phyloP scores from a whole-genome alignment of 2,888 invertebrate genomes.

The Sinhomidia bicolor region DNA sequence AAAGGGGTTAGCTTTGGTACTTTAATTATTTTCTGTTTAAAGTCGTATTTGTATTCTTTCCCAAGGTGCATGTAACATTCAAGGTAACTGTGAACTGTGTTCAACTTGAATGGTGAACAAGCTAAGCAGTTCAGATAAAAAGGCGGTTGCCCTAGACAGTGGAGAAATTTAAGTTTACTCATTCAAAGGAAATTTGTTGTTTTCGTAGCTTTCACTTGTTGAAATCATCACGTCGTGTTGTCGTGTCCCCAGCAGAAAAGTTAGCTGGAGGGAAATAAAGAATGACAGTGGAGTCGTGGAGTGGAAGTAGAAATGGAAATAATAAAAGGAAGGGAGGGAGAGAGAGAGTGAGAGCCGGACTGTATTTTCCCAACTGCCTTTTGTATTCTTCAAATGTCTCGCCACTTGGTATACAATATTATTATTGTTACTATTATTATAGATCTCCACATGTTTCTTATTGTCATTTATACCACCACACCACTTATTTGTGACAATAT shows the following conservation, averaged over 20 bases:
- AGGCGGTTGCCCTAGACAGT: too few species aligned
- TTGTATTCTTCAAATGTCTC: too few species aligned
- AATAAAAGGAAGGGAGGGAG: slow-evolving; percentile 15
- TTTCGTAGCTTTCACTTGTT: slow-evolving; percentile 29
- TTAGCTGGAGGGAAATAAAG: slow-evolving; percentile 7
- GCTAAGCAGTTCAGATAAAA: too few species aligned
- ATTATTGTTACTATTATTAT: background rate
- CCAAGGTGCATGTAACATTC: too few species aligned
- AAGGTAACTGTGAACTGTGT: too few species aligned
- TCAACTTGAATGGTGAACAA: too few species aligned
- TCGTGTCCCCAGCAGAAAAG: slow-evolving; percentile 7
- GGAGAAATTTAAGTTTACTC: background rate
- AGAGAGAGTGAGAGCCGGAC: background rate
- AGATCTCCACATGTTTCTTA: background rate
- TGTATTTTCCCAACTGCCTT: slow-evolving; percentile 24
- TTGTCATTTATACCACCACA: background rate
- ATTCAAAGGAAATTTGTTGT: background rate
- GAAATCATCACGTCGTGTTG: slow-evolving; percentile 14
- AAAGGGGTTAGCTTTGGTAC: background rate
- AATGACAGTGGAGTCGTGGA: slow-evolving; percentile 36
- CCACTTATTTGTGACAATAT: slow-evolving; percentile 43
- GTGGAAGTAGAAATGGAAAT: too few species aligned
- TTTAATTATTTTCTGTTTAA: background rate
- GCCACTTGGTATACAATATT: background rate
- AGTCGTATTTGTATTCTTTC: background rate